phyloP scores from a whole-genome alignment of 1,140 invertebrate genomes.

The Reticulitermes speratus region DNA sequence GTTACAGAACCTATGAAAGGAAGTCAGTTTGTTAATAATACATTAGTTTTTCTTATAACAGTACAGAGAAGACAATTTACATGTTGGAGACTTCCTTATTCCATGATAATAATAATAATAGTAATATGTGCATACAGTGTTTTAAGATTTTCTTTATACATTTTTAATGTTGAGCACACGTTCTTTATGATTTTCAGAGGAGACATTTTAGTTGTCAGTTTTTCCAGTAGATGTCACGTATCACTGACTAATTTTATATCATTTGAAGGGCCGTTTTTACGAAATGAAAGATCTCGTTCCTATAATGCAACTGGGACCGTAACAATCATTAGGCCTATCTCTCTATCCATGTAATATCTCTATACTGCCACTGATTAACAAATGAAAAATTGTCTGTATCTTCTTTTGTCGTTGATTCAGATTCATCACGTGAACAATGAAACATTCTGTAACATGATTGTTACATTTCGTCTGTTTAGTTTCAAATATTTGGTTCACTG shows the following conservation, averaged over 20 bases:
- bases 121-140: background rate
- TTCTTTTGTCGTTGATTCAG: background rate
- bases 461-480: constrained; percentile 20
- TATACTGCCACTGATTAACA: constrained; percentile 28
- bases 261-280: background rate
- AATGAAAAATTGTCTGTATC: constrained; percentile 24
- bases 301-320: constrained; percentile 22
- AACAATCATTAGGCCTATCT: constrained; percentile 28
- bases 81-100: background rate
- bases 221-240: background rate
- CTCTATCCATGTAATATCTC: constrained; percentile 6
- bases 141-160: constrained; percentile 16
- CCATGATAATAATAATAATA: background rate
- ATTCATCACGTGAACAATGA: constrained; percentile 25
- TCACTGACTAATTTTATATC: background rate
- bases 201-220: background rate
- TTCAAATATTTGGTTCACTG: constrained; percentile 12
- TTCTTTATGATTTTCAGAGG: background rate
- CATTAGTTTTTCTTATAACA: constrained; percentile 14
- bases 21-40: constrained; percentile 15
- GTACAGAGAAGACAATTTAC: background rate
- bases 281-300: background rate
- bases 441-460: constrained; percentile 13
- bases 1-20: constrained; percentile 6
- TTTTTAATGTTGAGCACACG: constrained; percentile 7